Percentiles rank a stretch among this genome's conserved stretches.
Evolutionary conservation across 2,888 invertebrate species (phyloP).

Genomic region (Tenthredo livida): DNA sequence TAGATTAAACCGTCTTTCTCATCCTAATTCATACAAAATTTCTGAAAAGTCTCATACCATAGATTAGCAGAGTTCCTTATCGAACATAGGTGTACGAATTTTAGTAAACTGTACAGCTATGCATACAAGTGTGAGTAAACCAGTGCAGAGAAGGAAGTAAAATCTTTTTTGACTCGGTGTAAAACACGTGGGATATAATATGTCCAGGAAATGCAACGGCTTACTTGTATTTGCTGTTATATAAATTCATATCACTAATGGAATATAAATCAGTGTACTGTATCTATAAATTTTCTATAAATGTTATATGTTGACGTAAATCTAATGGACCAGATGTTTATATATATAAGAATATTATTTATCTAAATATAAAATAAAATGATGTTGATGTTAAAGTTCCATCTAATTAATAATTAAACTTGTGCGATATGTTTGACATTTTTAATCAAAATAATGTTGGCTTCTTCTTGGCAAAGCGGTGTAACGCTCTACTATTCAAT

Average conservation of each 20-base stretch:
- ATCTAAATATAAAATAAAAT: slow-evolving; percentile 68
- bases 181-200: neutral
- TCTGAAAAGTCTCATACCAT: neutral
- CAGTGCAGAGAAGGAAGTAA: neutral
- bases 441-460: slow-evolving; percentile 30
- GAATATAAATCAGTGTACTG: slow-evolving; percentile 70
- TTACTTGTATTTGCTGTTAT: slow-evolving; percentile 45
- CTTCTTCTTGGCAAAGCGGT: slow-evolving; percentile 20
- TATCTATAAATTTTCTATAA: slow-evolving; percentile 76
- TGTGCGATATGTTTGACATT: slow-evolving; percentile 14
- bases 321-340: slow-evolving; percentile 78
- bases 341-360: slow-evolving; percentile 73
- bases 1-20: neutral
- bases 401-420: slow-evolving; percentile 39
- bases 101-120: neutral
- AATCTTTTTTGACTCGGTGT: neutral
- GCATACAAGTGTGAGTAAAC: neutral
- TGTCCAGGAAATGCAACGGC: slow-evolving; percentile 22
- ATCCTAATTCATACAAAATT: neutral
- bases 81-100: too few relatives aligned
- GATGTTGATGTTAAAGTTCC: slow-evolving; percentile 68
- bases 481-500: neutral
- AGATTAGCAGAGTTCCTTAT: neutral
- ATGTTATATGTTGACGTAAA: slow-evolving; percentile 76
- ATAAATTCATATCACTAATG: slow-evolving; percentile 60